Evolutionary conservation across 2,113 vertebrate species (phyloP).

Genomic region (Meriones unguiculatus): DNA sequence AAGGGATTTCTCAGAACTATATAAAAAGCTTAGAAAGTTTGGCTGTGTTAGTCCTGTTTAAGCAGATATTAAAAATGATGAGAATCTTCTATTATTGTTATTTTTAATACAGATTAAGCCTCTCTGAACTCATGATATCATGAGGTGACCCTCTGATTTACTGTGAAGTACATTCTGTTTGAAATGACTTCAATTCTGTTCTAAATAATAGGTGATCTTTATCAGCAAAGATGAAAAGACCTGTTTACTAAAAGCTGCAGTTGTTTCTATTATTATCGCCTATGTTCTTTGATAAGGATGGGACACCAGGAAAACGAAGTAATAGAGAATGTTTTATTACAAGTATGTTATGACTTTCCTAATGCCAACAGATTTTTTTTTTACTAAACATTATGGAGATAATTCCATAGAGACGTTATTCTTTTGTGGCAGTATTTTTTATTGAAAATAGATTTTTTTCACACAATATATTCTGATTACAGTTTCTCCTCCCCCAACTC

Average conservation of each 20-base stretch:
- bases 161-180: constrained; percentile 49
- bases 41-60: background rate
- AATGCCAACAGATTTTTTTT: background rate
- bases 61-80: background rate
- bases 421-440: background rate
- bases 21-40: background rate
- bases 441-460: background rate
- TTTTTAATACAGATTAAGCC: constrained; percentile 65
- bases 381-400: constrained; percentile 7
- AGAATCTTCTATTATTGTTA: constrained; percentile 18
- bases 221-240: constrained; percentile 73
- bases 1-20: constrained; percentile 29
- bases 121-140: background rate
- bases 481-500: background rate
- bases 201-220: constrained; percentile 65
- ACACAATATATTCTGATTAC: background rate
- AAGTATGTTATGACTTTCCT: background rate
- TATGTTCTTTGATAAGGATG: constrained; percentile 25
- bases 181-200: constrained; percentile 47
- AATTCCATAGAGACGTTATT: background rate
- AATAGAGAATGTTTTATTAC: background rate
- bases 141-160: constrained; percentile 3
- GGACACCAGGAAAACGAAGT: background rate
- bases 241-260: constrained; percentile 42
- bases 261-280: constrained; percentile 44